Evolutionary conservation across 1,140 invertebrate genomes (phyloP), one percentile per base, ranked within the genome.

Genomic region (Zaprionus davidi): DNA sequence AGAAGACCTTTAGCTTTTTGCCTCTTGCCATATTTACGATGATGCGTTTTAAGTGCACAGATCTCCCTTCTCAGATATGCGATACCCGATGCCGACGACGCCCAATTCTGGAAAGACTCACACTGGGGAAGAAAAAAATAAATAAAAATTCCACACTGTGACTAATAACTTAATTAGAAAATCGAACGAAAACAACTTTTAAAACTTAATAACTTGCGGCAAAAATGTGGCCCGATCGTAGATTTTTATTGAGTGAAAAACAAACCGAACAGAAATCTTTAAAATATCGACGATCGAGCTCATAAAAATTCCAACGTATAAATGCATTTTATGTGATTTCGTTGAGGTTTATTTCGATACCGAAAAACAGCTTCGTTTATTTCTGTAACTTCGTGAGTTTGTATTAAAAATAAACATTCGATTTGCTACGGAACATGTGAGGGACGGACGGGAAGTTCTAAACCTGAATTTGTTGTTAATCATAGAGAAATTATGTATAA

Each of bases 91-190:
- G 24, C 51, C 36, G 59, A 51, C 64, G 71, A 71, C 69, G 69
- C 74, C 70, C 56, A 13, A 60, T 64, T 64, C 34, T 41, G 13
- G 34, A 34, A 62, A 69, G 28, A 17, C 17, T 68, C 58, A 34
- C 38, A 59, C 6, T 49, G 44, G 34, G n/a, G 38, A 51, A 66
- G 9, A 60, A 67, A 71, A 64, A 53, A 34, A 41, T 5, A 44
- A 46, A 56, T 26, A 46, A 55, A 57, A 64, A 84, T 85, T 81
- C 82, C 82, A 71, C 51, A 80, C 78, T 81, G 72, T 87, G 85
- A 88, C 85, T 88, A 88, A 88, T 90, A 88, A 90, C 85, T 88
- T 88, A 88, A 88, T 88, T 88, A 85, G 85, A 88, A 88, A 90
- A 78, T 70, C 71, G 53, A 58, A 68, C 26, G 55, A 53, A 36